Percentiles rank a stretch among this genome's conserved stretches.
These are phyloP conservation scores for Callosobruchus maculatus DNA, from an alignment of 2,888 invertebrate genomes.

Conservation along the genomic window DNA sequence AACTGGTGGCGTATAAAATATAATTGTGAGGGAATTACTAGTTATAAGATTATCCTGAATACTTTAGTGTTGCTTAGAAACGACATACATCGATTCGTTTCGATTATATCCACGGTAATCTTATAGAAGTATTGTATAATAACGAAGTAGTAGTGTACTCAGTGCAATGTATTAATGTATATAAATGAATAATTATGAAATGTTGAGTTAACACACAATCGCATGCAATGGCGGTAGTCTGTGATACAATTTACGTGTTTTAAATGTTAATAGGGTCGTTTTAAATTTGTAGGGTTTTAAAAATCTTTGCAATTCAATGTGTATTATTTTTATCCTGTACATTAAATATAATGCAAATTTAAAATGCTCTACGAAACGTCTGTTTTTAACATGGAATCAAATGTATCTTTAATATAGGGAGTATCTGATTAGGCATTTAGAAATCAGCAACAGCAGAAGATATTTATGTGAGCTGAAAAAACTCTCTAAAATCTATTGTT, in stretches of 20 bases:
- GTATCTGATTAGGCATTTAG: no score
- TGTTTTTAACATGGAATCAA: neutral
- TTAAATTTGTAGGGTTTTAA: slow-evolving; percentile 22
- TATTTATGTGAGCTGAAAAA: no score
- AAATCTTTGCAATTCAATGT: neutral
- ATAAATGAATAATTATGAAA: slow-evolving; percentile 30
- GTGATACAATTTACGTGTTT: slow-evolving; percentile 42
- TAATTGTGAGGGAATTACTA: neutral
- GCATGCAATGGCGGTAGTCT: slow-evolving; percentile 37
- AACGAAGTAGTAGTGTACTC: neutral
- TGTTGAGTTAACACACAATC: slow-evolving; percentile 40
- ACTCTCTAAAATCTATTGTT: no score
- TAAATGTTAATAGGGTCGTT: slow-evolving; percentile 14
- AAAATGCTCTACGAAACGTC: neutral
- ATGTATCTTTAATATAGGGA: neutral
- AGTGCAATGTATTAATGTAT: slow-evolving; percentile 39
- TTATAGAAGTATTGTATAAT: neutral
- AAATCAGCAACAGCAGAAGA: no score
- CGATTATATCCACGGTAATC: neutral
- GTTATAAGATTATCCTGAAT: neutral
- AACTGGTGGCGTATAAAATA: neutral
- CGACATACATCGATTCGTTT: no score
- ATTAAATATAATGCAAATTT: neutral
- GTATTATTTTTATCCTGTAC: neutral
- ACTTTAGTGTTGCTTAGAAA: slow-evolving; percentile 1